Evolutionary conservation across 2,888 invertebrate genomes (phyloP), one percentile per base, ranked within the genome.

Genomic region (Drosophila neonasuta): DNA sequence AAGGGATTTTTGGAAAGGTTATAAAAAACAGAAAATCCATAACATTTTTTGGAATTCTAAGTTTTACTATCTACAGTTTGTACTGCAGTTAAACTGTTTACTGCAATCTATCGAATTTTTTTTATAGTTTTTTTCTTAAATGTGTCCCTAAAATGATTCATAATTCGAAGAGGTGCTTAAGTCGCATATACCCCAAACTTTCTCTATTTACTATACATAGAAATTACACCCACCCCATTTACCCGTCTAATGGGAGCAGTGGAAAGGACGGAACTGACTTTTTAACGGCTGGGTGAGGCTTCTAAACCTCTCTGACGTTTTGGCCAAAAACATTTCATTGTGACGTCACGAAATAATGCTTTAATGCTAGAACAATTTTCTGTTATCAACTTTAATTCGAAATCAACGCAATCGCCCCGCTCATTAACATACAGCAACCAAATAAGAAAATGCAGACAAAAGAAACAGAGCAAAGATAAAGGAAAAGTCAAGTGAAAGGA

Each of bases 401-500:
- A 73, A 50, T 61, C 51, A 64, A 66, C 49, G 68, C 74, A 64
- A 61, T 66, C 50, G 30, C 46, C 20, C 0, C 29, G 50, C 58
- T 80, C 76, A 80, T 70, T 78, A 84, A 48, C 75, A 67, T 67
- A 44, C n/a, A 52, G 56, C 71, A 79, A 68, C 57, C 36, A 51
- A 44, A 63, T 51, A 20, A 11, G 29, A 39, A 34, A 56, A 36
- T 10, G 13, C 34, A 11, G 4, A 11, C n/a, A 46, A 52, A 17
- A 13, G 34, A 44, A 49, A 61, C 17, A 10, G 30, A 17, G 36
- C 52, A 52, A 34, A 29, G 15, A 32, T 30, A 52, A 48, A 36
- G 5, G 15, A 41, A 64, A 74, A 56, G 44, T 34, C 10, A 71
- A 72, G 65, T 34, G 45, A 62, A 70, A 54, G 20, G 24, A 71